A percentile compares a stretch with the other conserved stretches of the same genome.
phyloP scores from a whole-genome alignment of 2,113 vertebrate genomes.

The Vanacampus margaritifer region DNA sequence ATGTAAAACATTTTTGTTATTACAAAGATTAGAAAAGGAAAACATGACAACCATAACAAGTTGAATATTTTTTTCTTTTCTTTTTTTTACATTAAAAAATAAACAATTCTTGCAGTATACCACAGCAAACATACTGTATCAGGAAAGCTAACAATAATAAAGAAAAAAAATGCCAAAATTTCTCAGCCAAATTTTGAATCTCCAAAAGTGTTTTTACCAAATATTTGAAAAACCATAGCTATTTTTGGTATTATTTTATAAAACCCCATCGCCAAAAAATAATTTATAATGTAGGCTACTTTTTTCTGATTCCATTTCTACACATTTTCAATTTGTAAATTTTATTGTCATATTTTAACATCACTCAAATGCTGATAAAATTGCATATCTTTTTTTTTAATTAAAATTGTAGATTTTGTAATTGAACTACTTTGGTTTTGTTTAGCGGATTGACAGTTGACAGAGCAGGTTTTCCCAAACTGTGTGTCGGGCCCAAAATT shows the following conservation, averaged over 20 bases:
- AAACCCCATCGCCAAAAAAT: slow-evolving; percentile 17
- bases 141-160: slow-evolving; percentile 16
- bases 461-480: neutral
- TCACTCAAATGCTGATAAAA: neutral
- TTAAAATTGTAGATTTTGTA: slow-evolving; percentile 15
- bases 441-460: neutral
- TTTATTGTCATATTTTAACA: slow-evolving; percentile 12
- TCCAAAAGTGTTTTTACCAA: neutral
- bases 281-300: slow-evolving; percentile 6
- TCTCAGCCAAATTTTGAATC: slow-evolving; percentile 4
- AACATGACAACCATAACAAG: neutral
- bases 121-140: no score
- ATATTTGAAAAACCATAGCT: neutral
- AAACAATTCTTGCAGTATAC: no score
- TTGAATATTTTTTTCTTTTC: neutral
- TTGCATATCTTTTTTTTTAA: neutral
- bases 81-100: neutral
- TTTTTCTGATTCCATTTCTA: neutral
- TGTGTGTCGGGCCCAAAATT: neutral
- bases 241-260: neutral
- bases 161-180: slow-evolving; percentile 26
- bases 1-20: neutral
- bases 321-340: neutral
- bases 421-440: slow-evolving; percentile 17
- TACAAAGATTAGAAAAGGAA: neutral